These are phyloP conservation scores for Crotalus tigris DNA, from an alignment of 2,113 vertebrate genomes.

Conservation along the genomic window DNA sequence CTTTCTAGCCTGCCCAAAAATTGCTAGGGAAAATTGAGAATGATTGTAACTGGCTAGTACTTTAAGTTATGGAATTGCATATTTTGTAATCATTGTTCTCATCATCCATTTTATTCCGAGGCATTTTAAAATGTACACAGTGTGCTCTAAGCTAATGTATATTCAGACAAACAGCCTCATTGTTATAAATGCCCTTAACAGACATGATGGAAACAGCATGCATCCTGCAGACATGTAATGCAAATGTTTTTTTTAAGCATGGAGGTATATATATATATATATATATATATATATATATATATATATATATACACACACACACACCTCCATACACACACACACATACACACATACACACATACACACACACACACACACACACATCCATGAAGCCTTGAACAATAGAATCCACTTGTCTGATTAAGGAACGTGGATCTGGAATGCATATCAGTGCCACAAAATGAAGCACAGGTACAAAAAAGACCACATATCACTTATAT, in stretches of 20 bases:
- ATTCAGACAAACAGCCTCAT: neutral
- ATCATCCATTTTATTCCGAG: neutral
- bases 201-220: neutral
- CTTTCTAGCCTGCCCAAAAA: neutral
- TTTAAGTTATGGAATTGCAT: neutral
- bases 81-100: neutral
- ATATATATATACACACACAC: too few relatives aligned
- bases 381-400: neutral
- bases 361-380: fast-evolving
- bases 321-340: too few relatives aligned
- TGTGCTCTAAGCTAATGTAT: neutral
- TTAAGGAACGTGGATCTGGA: neutral
- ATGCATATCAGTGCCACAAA: neutral
- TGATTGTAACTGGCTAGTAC: neutral
- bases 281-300: too few relatives aligned
- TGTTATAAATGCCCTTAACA: neutral
- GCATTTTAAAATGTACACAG: neutral
- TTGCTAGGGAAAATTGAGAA: neutral
- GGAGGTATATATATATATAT: neutral
- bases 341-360: fast-evolving
- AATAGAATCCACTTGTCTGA: neutral
- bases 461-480: neutral
- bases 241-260: neutral
- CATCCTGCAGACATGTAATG: neutral
- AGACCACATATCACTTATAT: neutral